Evolutionary conservation across 2,888 invertebrate species (phyloP), one percentile per base, ranked within the genome.

Genomic region (Eristalis pertinax): DNA sequence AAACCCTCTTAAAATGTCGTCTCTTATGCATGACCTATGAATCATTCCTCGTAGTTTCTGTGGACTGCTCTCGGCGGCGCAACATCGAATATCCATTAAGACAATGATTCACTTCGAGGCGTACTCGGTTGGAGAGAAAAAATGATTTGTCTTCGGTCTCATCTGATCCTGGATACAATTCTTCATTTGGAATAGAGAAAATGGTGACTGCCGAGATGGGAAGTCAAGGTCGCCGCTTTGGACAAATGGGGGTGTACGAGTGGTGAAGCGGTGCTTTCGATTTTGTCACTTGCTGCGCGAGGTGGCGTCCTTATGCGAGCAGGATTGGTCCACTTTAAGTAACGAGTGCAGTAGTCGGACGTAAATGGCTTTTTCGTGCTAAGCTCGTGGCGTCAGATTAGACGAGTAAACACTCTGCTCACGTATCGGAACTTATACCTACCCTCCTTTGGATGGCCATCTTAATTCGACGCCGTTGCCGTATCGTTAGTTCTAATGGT

Each of bases 21-120:
- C 62, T 69, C 64, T 81, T 81, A 81, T 81, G 74, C 75, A 81
- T 81, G 69, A 75, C 43, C 73, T 64, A 73, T 67, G 50, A 50
- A 50, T 50, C 50, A 50, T 50, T 32, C 32, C 1, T 32, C 32
- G 8, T 32, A 32, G 32, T 32, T 50, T 19, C 7, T 50, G 19
- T 7, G 19, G n/a, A 8, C 19, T 19, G 8, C 19, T 8, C 50
- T 38, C 38, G 11, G 50, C 10, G 19, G 50, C 19, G 8, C 43
- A 72, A 72, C 75, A 75, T 67, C 75, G 64, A 75, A 67, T 41
- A 13, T 75, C 75, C 75, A 75, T 75, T 75, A 75, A 67, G 67
- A 60, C 58, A 26, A 60, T 67, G 65, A 56, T n/a, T 50, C 56
- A 56, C 32, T 10, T 10, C 32, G 32, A n/a, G 41, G 15, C 13